phyloP scores from a whole-genome alignment of 37 sponge, comb jelly and placozoan genomes.

The Eunapius fragilis region DNA sequence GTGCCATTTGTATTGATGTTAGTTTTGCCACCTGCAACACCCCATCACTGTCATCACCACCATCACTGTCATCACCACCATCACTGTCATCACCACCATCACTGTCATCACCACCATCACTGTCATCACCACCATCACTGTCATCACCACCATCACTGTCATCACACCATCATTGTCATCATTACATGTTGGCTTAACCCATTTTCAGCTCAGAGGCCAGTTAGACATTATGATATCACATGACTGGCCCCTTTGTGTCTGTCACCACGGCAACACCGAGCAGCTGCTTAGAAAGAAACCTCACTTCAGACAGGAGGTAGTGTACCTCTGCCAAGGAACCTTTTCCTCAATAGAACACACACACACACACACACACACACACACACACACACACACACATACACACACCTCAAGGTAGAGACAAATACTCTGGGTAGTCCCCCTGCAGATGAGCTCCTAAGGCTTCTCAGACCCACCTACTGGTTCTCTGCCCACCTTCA shows the following conservation, averaged over 20 bases:
- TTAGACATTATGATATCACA: constrained; percentile 94
- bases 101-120: too few species aligned
- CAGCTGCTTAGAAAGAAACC: constrained; percentile 83
- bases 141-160: too few species aligned
- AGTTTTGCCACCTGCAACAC: too few species aligned
- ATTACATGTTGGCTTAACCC: not conserved
- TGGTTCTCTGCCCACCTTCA: constrained; percentile 99
- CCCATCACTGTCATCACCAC: too few species aligned
- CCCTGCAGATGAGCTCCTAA: constrained; percentile 81
- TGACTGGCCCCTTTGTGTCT: constrained; percentile 97
- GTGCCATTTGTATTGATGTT: too few species aligned
- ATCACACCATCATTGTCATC: too few species aligned
- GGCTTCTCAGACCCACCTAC: constrained; percentile 65
- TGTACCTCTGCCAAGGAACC: not conserved
- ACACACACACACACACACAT: too few species aligned
- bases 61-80: too few species aligned
- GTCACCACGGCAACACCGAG: constrained; percentile 88
- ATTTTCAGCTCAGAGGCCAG: constrained; percentile 53
- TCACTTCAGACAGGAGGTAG: constrained; percentile 79
- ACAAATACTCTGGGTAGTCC: constrained; percentile 77
- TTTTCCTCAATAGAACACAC: not conserved
- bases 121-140: too few species aligned
- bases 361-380: too few species aligned
- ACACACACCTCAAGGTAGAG: too few species aligned
- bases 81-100: too few species aligned